These are phyloP conservation scores for Chloroclystis v-ata DNA, from an alignment of 2,888 invertebrate species.

Conservation along the genomic window DNA sequence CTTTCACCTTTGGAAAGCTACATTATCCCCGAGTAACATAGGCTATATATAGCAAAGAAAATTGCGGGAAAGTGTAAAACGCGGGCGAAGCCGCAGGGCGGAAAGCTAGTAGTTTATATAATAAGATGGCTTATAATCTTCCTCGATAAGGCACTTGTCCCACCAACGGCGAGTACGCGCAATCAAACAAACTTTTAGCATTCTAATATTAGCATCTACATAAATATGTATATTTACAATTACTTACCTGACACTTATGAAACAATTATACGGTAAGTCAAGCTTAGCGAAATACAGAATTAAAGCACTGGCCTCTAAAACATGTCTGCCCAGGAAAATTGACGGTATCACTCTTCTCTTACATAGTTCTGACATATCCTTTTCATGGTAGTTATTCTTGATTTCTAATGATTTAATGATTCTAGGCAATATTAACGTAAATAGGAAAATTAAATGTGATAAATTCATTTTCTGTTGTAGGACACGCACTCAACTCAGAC, in stretches of 20 bases:
- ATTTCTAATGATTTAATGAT: not conserved
- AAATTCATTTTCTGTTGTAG: constrained; percentile 5
- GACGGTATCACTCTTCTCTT: constrained; percentile 58
- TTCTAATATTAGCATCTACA: too few relatives aligned
- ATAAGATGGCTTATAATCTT: too few relatives aligned
- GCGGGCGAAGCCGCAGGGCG: too few relatives aligned
- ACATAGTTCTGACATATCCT: constrained; percentile 63
- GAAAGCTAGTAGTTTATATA: too few relatives aligned
- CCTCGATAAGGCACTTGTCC: too few relatives aligned
- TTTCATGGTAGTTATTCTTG: constrained; percentile 47
- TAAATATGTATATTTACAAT: not conserved
- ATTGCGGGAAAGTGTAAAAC: too few relatives aligned
- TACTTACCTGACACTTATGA: constrained; percentile 54
- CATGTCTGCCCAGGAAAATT: constrained; percentile 57
- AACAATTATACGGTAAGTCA: constrained; percentile 62
- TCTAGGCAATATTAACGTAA: constrained; percentile 2
- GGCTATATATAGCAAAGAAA: too few relatives aligned
- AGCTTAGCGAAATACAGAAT: constrained; percentile 55
- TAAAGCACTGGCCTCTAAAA: constrained; percentile 52
- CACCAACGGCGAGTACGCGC: too few relatives aligned
- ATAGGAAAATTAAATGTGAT: not conserved
- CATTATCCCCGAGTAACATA: too few relatives aligned
- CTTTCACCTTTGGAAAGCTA: too few relatives aligned
- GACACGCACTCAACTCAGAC: too few relatives aligned
- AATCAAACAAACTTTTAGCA: too few relatives aligned